Evolutionary conservation across 2,113 vertebrate genomes (phyloP), one percentile per base, ranked within the genome.

Genomic region (Oenanthe melanoleuca): DNA sequence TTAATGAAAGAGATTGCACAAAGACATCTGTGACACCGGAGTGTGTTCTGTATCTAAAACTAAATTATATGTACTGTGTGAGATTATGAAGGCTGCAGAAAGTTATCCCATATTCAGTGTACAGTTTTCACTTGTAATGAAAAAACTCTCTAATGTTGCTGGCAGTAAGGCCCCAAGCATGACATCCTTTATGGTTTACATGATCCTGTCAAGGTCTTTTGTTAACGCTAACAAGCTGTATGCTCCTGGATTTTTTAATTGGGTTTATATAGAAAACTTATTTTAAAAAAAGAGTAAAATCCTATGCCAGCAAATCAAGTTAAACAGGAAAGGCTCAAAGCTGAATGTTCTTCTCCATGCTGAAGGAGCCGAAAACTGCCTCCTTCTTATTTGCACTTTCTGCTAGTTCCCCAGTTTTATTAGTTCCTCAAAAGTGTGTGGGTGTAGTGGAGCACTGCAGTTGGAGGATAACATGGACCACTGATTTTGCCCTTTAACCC

Each of bases 341-440:
- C 73, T 97, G 97, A 98, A 97, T 98, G 97, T 97, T 97, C 96
- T 98, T 97, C 96, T 98, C 97, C 97, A 95, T 95, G 88, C 95
- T 93, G 97, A 98, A 98, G 98, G 97, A 97, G 97, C 96, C 92
- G 78, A 97, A 98, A 97, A 95, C 98, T 97, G 83, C 91, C 96
- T 98, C 98, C 98, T 98, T 98, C 98, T 97, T 98, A 96, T 98
- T 98, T 99, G 98, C 98, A 99, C 98, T 98, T 98, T 98, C 98
- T 98, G 97, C 97, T 97, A 97, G 97, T 98, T 97, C 95, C 97
- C 97, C 97, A 96, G 55, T 97, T 97, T 96, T 95, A 95, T 87
- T 92, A 96, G 94, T 95, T 98, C 96, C 91, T 97, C 88, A 96
- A 96, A 97, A 97, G 98, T 97, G 96, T 98, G 97, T 97, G 97